Evolutionary conservation across 1,140 invertebrate species (phyloP).

Genomic region (Caenorhabditis elegans): DNA sequence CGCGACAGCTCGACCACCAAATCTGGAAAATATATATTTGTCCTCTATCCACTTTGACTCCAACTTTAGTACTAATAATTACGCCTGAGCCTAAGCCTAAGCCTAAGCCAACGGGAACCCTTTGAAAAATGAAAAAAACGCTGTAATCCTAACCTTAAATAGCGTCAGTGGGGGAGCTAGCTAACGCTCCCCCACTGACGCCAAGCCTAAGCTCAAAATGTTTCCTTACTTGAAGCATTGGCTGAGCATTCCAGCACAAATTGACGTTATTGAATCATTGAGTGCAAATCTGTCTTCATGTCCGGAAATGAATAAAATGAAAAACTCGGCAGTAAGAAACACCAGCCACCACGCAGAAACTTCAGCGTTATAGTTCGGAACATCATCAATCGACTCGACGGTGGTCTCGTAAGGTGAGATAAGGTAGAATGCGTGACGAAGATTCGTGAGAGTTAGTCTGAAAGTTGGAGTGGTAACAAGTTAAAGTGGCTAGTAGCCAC

Average conservation of each 20-base stretch:
- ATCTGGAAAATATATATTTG: constrained; percentile 59
- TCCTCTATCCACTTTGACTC: too few species aligned
- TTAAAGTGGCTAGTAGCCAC: too few species aligned
- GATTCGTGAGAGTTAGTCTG: constrained; percentile 57
- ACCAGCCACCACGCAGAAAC: constrained; percentile 65
- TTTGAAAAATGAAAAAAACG: too few species aligned
- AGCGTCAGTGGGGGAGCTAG: too few species aligned
- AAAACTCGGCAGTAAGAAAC: constrained; percentile 61
- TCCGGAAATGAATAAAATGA: constrained; percentile 54
- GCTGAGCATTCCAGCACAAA: constrained; percentile 65
- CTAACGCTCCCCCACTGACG: too few species aligned
- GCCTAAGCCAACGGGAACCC: too few species aligned
- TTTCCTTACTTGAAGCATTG: constrained; percentile 65
- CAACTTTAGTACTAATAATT: too few species aligned
- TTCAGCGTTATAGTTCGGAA: constrained; percentile 65
- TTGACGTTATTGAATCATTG: constrained; percentile 64
- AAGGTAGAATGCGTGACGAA: constrained; percentile 62
- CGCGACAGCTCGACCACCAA: constrained; percentile 62
- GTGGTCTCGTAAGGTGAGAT: constrained; percentile 63
- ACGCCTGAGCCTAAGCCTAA: too few species aligned
- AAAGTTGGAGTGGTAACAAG: too few species aligned
- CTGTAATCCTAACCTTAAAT: too few species aligned
- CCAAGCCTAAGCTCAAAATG: too few species aligned
- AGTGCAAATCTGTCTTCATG: constrained; percentile 63
- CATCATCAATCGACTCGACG: constrained; percentile 54